Base-by-base conservation (phyloP, 37 sponge, comb jelly and placozoan genomes). In the Oopsacas minuta region DNA sequence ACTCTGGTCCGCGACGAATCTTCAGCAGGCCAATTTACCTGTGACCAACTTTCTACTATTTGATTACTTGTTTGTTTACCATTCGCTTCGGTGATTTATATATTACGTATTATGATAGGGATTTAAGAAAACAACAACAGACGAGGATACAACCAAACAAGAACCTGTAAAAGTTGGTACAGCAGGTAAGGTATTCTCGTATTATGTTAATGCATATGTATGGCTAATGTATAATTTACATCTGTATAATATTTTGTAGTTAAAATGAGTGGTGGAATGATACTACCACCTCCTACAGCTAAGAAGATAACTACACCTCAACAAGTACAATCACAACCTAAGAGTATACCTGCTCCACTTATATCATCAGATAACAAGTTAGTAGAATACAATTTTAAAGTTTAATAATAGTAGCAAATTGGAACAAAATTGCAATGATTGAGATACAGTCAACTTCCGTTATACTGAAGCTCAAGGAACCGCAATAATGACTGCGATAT, bases 251-350 rank as follows among this genome's bases (percentile, higher is more conserved):
- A 42, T 42, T 17, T 42, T 61, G 7, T 61, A 61, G 75, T 61
- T 10, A 61, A 61, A 61, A 61, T 61, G 75, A 61, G 75, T n/a
- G 75, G 75, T 25, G 75, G 75, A 34, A 61, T 61, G 75, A 20
- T 61, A 12, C 75, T 61, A 34, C 75, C 75, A 20, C 75, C 75
- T 34, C 75, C 75, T 3, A 32, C 75, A 3, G 75, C 75, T 3
- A 61, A 61, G 75, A 61, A 61, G 75, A 34, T n/a, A n/a, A 12
- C 75, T 61, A 61, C 75, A 25, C 75, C 75, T 61, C 49, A 42
- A 15, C 12, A 42, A 17, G 49, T 8, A 42, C 49, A 42, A 15
- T 15, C 49, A 17, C 8, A 17, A 42, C 49, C 49, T 42, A 8
- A 42, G 49, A 15, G 15, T 8, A 15, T 8, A 42, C 49, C 8